These are phyloP conservation scores for Phalera bucephala DNA, from an alignment of 2,888 invertebrate genomes.

Conservation along the genomic window DNA sequence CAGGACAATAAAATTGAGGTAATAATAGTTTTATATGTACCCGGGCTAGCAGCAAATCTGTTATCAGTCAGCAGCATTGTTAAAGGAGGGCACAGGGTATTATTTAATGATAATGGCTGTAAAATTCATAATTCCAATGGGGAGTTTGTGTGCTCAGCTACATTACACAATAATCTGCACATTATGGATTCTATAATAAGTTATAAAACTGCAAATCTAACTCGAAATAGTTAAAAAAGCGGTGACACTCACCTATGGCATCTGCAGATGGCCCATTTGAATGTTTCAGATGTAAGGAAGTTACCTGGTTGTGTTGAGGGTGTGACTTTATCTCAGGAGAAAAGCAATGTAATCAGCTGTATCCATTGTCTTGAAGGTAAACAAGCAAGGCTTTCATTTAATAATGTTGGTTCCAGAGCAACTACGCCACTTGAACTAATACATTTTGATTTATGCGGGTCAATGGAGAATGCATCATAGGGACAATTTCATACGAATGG, in stretches of 20 bases:
- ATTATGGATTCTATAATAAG: not conserved
- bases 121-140: conserved; percentile 6
- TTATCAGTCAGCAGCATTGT: conserved; percentile 11
- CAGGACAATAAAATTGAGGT: conserved; percentile 10
- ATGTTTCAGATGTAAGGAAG: conserved; percentile 1
- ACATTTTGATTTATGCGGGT: no score
- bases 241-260: not conserved
- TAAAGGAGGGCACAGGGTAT: conserved; percentile 13
- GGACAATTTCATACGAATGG: no score
- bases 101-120: conserved; percentile 18
- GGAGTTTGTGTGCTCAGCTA: conserved; percentile 11
- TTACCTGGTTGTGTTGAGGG: not conserved
- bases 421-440: not conserved
- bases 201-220: no score
- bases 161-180: conserved; percentile 14
- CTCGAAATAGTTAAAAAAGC: no score
- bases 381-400: conserved; percentile 4
- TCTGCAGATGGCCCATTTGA: conserved; percentile 1
- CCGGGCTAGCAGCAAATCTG: conserved; percentile 24
- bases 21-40: conserved; percentile 29
- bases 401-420: conserved; percentile 1
- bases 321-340: not conserved
- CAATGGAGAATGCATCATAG: no score
- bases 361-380: conserved; percentile 1
- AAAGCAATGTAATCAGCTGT: conserved; percentile 1